These are phyloP conservation scores for Dicycla oo DNA, from an alignment of 2,888 invertebrate genomes.

Conservation along the genomic window DNA sequence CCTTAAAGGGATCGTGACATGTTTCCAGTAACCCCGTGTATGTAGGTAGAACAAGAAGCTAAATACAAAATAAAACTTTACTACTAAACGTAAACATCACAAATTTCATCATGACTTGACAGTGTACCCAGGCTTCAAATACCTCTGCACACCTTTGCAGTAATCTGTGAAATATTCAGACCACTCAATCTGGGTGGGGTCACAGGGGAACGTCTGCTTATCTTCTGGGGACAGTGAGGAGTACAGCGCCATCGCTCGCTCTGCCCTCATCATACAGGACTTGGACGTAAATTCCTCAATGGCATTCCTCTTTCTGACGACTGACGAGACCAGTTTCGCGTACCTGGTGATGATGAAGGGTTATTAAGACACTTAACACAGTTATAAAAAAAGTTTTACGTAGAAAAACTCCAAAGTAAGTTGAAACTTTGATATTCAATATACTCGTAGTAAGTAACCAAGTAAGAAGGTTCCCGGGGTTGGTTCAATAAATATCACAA, in stretches of 20 bases:
- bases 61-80: not conserved
- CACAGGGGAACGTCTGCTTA: slow-evolving; percentile 94
- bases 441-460: not conserved
- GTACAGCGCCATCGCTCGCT: slow-evolving; percentile 92
- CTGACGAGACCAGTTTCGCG: slow-evolving; percentile 93
- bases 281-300: slow-evolving; percentile 95
- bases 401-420: not conserved
- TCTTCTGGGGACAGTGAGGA: slow-evolving; percentile 91
- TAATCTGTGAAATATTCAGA: slow-evolving; percentile 95
- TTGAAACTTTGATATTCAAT: not conserved
- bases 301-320: slow-evolving; percentile 91
- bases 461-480: not conserved
- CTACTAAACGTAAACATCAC: not conserved
- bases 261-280: slow-evolving; percentile 95
- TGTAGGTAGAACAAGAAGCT: too few relatives aligned
- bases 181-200: slow-evolving; percentile 95
- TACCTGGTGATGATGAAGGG: slow-evolving; percentile 85
- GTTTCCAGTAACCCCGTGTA: too few relatives aligned
- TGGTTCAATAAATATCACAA: not conserved
- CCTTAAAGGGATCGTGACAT: too few relatives aligned
- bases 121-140: slow-evolving; percentile 1
- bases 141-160: slow-evolving; percentile 92
- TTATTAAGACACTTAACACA: not conserved
- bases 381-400: not conserved
- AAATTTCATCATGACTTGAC: not conserved